Conservation (phyloP, 1,140 invertebrate genomes). For the Brachionus sp. region DNA sequence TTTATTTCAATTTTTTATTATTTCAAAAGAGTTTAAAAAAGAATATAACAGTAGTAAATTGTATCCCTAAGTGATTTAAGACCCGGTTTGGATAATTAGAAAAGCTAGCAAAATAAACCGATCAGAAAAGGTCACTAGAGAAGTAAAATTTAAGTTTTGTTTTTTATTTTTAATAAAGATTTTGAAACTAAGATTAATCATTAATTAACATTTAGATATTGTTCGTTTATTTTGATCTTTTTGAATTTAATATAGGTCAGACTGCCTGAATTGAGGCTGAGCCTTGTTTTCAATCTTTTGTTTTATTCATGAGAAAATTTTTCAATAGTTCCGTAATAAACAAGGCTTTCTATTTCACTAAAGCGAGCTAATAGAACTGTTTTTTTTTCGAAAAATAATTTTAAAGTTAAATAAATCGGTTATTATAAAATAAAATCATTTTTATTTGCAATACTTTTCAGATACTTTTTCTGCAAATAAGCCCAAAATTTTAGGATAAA, state of each 20-base stretch:
- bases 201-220: constrained; percentile 34
- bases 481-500: too few species aligned
- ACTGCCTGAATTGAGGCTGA: background rate
- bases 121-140: background rate
- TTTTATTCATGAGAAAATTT: background rate
- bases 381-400: too few species aligned
- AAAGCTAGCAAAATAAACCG: background rate
- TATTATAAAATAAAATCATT: too few species aligned
- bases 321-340: background rate
- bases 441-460: too few species aligned
- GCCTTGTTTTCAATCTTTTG: background rate
- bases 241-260: background rate
- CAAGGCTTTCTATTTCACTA: too few species aligned
- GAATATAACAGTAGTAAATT: background rate
- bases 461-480: too few species aligned
- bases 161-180: constrained; percentile 15
- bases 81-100: background rate
- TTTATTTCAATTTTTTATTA: background rate
- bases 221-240: constrained; percentile 8
- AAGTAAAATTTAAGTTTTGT: background rate
- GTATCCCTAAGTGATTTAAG: background rate
- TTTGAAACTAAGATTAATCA: constrained; percentile 23
- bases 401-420: too few species aligned
- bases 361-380: too few species aligned
- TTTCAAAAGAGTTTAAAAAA: background rate